Base-by-base conservation (phyloP, 1,140 invertebrate genomes). In the Drosophila fuyamai region DNA sequence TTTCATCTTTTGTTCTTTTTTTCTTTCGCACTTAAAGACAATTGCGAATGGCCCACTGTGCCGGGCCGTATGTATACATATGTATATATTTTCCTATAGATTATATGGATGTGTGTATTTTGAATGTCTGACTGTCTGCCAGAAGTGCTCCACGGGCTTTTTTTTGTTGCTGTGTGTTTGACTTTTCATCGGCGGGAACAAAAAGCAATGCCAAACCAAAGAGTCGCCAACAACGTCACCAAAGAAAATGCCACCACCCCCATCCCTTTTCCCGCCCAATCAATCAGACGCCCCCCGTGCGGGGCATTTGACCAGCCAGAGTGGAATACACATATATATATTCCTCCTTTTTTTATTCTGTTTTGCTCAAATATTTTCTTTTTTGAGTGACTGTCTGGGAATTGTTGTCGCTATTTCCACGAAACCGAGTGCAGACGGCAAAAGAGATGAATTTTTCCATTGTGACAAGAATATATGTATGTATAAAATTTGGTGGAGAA, bases 51-150 rank as follows among this genome's bases (percentile, higher is more conserved):
- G 60, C 57, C 83, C 82, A 85, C 83, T 85, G 82, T 85, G 82
- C 81, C 48, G n/a, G 27, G n/a, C 29, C n/a, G n/a, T 35, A 67
- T 43, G 29, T 23, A 57, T 55, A 61, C 47, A 56, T 18, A 27
- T 50, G 47, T n/a, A 32, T 12, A 43, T 53, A 53, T 53, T 36
- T 51, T 43, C 14, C 35, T 66, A 54, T 65, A 57, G 59, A 48
- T 75, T 57, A 55, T 77, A 48, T 75, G 35, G 50, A 48, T 68
- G 57, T 67, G 56, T 57, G 44, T 80, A 44, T 67, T 55, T 67
- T 32, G 61, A 85, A 76, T 76, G 79, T 85, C 76, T 81, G 76
- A 84, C 84, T 86, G 76, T 83, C 84, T 86, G 83, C 81, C 83
- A 89, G 84, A 60, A 78, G 58, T 81, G 58, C 72, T 76, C 32